Evolutionary conservation across 1,140 invertebrate species (phyloP).

Genomic region (Drosophila repleta): DNA sequence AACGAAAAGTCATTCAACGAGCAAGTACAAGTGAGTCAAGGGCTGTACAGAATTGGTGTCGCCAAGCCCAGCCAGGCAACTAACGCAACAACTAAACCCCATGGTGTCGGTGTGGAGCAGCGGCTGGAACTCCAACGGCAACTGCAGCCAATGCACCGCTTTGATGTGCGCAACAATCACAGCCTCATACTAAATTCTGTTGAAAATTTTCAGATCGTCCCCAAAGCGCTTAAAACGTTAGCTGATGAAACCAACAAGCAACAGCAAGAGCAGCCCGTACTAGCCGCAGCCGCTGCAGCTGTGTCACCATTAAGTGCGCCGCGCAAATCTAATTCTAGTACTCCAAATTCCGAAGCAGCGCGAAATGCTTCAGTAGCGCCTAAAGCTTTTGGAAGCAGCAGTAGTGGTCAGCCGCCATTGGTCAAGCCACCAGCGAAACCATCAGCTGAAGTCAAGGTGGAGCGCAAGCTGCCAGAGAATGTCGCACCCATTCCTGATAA

Average conservation of each 20-base stretch:
- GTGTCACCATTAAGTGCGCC: slow-evolving; percentile 69
- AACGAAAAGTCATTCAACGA: slow-evolving; percentile 77
- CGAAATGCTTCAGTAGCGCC: slow-evolving; percentile 55
- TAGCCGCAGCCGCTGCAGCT: slow-evolving; percentile 39
- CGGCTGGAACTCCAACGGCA: slow-evolving; percentile 25
- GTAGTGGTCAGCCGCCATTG: slow-evolving; percentile 62
- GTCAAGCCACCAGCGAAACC: slow-evolving; percentile 68
- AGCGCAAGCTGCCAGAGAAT: slow-evolving; percentile 77
- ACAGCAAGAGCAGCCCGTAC: slow-evolving; percentile 55
- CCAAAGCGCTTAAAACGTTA: slow-evolving; percentile 49
- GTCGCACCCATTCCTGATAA: slow-evolving; percentile 82
- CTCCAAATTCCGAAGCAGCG: slow-evolving; percentile 28
- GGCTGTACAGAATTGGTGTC: slow-evolving; percentile 76
- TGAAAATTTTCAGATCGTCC: slow-evolving; percentile 84
- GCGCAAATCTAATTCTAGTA: slow-evolving; percentile 55
- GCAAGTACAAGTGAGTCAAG: slow-evolving; percentile 81
- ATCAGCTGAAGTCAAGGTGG: slow-evolving; percentile 27
- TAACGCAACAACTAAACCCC: slow-evolving; percentile 58
- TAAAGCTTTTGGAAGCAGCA: slow-evolving; percentile 51
- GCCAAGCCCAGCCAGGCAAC: slow-evolving; percentile 59
- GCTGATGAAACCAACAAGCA: slow-evolving; percentile 44
- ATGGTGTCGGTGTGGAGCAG: slow-evolving; percentile 43
- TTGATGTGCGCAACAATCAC: slow-evolving; percentile 62
- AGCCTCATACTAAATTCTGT: slow-evolving; percentile 83
- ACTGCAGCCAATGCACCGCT: slow-evolving; percentile 28